A percentile compares a stretch with the other conserved stretches of the same genome.
Evolutionary conservation across 2,113 vertebrate species (phyloP).

Genomic region (Cyanoderma ruficeps): DNA sequence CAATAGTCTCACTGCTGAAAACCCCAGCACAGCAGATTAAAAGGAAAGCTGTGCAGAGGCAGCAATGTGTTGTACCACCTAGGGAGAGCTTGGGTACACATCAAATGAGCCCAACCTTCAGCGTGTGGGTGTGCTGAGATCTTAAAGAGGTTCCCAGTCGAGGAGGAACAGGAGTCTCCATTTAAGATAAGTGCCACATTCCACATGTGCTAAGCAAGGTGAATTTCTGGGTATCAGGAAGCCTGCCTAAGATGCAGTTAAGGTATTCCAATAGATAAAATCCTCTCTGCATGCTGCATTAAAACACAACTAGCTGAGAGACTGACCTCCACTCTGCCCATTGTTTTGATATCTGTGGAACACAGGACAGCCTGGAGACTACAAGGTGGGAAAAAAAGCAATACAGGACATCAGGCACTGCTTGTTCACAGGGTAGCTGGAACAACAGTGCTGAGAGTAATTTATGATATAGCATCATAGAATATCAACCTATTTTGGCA

Average conservation of each 20-base stretch:
- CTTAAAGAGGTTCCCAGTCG: background rate
- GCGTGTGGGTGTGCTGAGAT: background rate
- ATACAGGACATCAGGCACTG: background rate
- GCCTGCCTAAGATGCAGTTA: background rate
- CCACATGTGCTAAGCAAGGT: background rate
- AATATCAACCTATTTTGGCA: background rate
- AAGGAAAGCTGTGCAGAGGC: background rate
- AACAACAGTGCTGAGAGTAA: background rate
- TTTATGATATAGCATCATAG: background rate
- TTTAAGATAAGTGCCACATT: background rate
- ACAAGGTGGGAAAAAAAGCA: background rate
- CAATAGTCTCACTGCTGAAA: background rate
- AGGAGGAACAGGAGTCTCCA: background rate
- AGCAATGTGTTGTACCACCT: background rate
- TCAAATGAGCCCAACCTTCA: background rate
- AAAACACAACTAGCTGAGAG: background rate
- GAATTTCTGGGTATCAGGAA: background rate
- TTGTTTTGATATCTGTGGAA: background rate
- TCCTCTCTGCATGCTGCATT: background rate
- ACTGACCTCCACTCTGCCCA: background rate
- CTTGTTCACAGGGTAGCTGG: background rate
- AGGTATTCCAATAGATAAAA: background rate
- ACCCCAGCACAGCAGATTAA: background rate
- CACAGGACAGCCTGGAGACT: fast-evolving
- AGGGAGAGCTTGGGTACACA: background rate